These are phyloP conservation scores for Ondatra zibethicus DNA, from an alignment of 2,113 vertebrate genomes.

Conservation along the genomic window DNA sequence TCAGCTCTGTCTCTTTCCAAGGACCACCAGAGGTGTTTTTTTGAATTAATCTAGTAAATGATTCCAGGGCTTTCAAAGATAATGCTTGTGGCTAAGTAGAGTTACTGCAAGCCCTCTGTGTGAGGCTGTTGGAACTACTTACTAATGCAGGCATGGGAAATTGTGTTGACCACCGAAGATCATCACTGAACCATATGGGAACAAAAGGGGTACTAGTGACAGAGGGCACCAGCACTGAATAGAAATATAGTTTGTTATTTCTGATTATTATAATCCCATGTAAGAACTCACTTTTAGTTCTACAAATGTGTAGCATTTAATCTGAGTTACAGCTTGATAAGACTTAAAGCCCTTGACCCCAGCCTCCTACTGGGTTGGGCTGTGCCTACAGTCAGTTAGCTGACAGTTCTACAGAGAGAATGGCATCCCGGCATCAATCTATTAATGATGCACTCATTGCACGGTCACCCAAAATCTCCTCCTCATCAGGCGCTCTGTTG, in stretches of 20 bases:
- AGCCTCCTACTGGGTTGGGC: background rate
- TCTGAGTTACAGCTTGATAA: background rate
- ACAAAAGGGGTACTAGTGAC: background rate
- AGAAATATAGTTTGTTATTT: background rate
- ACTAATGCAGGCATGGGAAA: background rate
- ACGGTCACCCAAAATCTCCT: background rate
- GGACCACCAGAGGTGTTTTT: too few relatives aligned
- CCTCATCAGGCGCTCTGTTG: background rate
- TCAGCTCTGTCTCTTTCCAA: background rate
- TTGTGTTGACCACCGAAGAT: background rate
- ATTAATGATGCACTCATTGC: background rate
- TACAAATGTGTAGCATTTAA: background rate
- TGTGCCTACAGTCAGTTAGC: background rate
- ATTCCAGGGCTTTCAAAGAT: background rate
- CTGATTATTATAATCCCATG: background rate
- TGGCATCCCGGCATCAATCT: background rate
- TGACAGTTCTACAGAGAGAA: background rate
- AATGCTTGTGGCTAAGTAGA: background rate
- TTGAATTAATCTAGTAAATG: background rate
- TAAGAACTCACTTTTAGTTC: background rate
- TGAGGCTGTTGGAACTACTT: background rate
- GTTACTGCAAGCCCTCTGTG: fast-evolving
- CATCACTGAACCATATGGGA: background rate
- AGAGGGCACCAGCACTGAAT: background rate
- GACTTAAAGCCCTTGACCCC: background rate